Evolutionary conservation across 2,113 vertebrate species (phyloP).

Genomic region (Arenaria interpres): DNA sequence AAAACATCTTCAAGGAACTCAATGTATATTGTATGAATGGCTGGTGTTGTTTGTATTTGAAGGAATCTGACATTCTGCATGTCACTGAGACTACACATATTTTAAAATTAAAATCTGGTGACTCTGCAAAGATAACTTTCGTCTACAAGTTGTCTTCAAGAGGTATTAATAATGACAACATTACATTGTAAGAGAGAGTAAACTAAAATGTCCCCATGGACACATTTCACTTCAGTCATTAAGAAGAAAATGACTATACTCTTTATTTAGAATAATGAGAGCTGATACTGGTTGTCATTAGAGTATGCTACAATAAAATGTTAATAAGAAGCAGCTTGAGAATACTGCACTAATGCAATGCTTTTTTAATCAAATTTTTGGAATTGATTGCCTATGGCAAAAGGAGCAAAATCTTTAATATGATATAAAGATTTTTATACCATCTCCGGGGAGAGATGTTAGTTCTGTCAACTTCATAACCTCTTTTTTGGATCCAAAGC

Average conservation of each 20-base stretch:
- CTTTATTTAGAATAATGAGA: slow-evolving; percentile 69
- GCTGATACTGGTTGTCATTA: slow-evolving; percentile 15
- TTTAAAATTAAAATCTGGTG: neutral
- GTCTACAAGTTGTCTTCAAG: neutral
- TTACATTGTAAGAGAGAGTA: slow-evolving; percentile 32
- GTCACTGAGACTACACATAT: neutral
- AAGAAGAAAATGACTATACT: slow-evolving; percentile 57
- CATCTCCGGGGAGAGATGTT: neutral
- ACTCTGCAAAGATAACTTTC: neutral
- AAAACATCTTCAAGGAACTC: neutral
- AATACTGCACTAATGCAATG: slow-evolving; percentile 28
- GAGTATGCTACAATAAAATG: slow-evolving; percentile 19
- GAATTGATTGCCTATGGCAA: slow-evolving; percentile 55
- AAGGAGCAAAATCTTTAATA: slow-evolving; percentile 35
- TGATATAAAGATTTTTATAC: slow-evolving; percentile 27
- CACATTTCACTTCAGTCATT: slow-evolving; percentile 53
- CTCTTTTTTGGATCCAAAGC: neutral
- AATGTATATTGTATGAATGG: neutral
- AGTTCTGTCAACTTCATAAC: neutral
- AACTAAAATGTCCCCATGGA: slow-evolving; percentile 48
- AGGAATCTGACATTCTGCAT: neutral
- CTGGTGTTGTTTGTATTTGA: neutral
- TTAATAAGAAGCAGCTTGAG: slow-evolving; percentile 56
- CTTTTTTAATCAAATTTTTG: slow-evolving; percentile 66
- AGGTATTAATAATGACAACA: slow-evolving; percentile 45